Conservation (phyloP, 2,113 vertebrate species). For the Neolamprologus ventralis region DNA sequence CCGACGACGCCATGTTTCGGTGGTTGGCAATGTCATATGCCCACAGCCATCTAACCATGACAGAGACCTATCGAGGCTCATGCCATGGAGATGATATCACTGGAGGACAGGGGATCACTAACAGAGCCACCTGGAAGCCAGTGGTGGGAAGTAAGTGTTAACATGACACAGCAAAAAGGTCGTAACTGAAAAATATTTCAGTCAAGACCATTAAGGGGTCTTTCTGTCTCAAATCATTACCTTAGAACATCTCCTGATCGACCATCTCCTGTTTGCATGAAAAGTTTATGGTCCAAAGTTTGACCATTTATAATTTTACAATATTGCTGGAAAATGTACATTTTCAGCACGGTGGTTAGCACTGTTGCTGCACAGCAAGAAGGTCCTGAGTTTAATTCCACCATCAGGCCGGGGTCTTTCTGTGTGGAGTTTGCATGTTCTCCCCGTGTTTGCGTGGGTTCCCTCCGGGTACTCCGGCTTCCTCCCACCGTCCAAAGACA, state of each 20-base stretch:
- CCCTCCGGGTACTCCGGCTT: too few species aligned
- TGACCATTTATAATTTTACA: neutral
- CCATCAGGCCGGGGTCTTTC: too few species aligned
- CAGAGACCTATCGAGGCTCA: slow-evolving; percentile 76
- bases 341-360: neutral
- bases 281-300: neutral
- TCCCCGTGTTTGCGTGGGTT: too few species aligned
- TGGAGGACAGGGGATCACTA: slow-evolving; percentile 78
- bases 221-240: neutral
- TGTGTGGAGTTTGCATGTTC: too few species aligned
- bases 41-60: slow-evolving; percentile 91
- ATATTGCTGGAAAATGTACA: neutral
- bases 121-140: slow-evolving; percentile 87
- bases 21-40: slow-evolving; percentile 95
- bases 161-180: neutral
- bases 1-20: slow-evolving; percentile 87
- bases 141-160: slow-evolving; percentile 83
- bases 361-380: too few species aligned
- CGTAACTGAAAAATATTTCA: neutral
- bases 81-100: slow-evolving; percentile 88
- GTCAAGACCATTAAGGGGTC: neutral
- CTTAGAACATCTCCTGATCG: neutral
- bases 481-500: too few species aligned
- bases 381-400: too few species aligned
- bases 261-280: neutral